Evolutionary conservation across 2,113 vertebrate species (phyloP).

Genomic region (Chaetodon auriga): DNA sequence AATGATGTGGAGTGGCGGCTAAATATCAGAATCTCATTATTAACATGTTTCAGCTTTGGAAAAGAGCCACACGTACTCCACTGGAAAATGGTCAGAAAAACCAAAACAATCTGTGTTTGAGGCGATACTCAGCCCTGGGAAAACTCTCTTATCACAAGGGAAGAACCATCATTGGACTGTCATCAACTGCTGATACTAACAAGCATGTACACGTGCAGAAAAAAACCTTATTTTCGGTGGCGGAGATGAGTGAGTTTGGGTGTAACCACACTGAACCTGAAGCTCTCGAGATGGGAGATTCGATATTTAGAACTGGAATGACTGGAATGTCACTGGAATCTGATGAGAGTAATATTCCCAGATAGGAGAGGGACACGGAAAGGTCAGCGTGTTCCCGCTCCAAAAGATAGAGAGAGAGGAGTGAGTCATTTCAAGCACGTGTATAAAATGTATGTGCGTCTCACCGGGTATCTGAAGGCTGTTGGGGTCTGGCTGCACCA

Average conservation of each 20-base stretch:
- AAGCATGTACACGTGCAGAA: neutral
- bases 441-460: constrained; percentile 9
- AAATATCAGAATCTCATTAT: neutral
- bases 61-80: neutral
- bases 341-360: constrained; percentile 46
- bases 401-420: constrained; percentile 32
- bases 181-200: constrained; percentile 10
- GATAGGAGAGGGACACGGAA: constrained; percentile 56
- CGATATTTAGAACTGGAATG: constrained; percentile 51
- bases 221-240: neutral
- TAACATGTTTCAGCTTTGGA: neutral
- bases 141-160: constrained; percentile 34
- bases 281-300: neutral
- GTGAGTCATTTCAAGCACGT: constrained; percentile 33
- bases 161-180: neutral
- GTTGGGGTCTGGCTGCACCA: constrained; percentile 74
- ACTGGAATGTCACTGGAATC: constrained; percentile 73
- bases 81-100: neutral
- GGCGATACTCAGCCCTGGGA: neutral
- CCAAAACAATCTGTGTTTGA: neutral
- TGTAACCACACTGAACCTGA: constrained; percentile 24
- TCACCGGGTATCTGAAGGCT: constrained; percentile 81
- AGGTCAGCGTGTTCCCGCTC: constrained; percentile 54
- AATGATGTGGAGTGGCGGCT: neutral
- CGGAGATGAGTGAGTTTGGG: neutral